phyloP scores from a whole-genome alignment of 2,888 invertebrate species.

The Polymixis lichenea region DNA sequence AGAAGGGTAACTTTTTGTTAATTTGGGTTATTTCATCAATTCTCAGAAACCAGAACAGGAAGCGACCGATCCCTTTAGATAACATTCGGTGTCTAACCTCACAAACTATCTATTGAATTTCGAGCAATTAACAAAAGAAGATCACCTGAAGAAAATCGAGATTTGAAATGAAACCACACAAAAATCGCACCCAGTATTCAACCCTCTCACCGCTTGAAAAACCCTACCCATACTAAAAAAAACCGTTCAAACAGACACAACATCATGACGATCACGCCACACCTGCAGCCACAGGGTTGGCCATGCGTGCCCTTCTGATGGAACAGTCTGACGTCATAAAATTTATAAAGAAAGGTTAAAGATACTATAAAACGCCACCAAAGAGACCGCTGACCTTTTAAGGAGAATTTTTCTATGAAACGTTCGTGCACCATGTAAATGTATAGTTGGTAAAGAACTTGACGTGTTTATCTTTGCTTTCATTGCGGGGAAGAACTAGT shows the following conservation, averaged over 20 bases:
- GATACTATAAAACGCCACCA: conserved; percentile 62
- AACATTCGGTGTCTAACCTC: conserved; percentile 9
- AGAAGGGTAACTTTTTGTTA: conserved; percentile 34
- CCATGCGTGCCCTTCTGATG: conserved; percentile 54
- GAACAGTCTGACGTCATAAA: conserved; percentile 65
- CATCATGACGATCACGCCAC: conserved; percentile 28
- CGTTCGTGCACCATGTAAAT: conserved; percentile 27
- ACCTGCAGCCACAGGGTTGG: conserved; percentile 51
- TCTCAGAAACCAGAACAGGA: conserved; percentile 35
- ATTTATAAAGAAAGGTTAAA: conserved; percentile 66
- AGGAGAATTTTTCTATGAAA: conserved; percentile 46
- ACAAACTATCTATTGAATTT: neutral
- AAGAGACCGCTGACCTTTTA: conserved; percentile 65
- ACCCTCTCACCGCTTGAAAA: neutral
- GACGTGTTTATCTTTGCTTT: conserved; percentile 48
- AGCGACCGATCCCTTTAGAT: conserved; percentile 21
- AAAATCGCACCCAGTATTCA: neutral
- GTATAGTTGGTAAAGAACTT: conserved; percentile 28
- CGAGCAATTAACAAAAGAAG: neutral
- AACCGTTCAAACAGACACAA: conserved; percentile 8
- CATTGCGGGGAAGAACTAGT: conserved; percentile 8
- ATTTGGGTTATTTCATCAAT: conserved; percentile 23
- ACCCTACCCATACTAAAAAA: conserved; percentile 3
- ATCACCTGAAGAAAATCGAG: neutral
- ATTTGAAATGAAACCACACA: no score